Percentiles rank a stretch among this genome's conserved stretches.
phyloP scores from a whole-genome alignment of 2,888 invertebrate genomes.

The Drosophila pseudotalamancana region DNA sequence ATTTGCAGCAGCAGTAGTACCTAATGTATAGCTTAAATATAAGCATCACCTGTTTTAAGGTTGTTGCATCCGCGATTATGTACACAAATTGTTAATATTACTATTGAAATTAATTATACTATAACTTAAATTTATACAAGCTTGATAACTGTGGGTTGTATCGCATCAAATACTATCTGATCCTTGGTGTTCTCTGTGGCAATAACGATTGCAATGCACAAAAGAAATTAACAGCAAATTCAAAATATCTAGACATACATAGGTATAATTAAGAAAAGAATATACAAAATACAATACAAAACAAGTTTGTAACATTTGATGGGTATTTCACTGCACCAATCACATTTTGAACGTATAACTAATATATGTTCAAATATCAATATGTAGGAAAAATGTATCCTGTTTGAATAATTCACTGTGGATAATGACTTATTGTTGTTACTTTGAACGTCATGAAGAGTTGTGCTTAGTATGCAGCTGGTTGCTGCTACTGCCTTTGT shows the following conservation, averaged over 20 bases:
- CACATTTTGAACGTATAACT: background rate
- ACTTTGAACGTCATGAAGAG: constrained; percentile 17
- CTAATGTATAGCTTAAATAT: background rate
- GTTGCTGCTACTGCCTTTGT: constrained; percentile 12
- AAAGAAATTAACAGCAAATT: no score
- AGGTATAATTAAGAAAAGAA: no score
- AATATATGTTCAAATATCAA: background rate
- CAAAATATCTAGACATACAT: no score
- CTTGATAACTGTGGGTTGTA: constrained; percentile 4
- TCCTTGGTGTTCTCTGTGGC: no score
- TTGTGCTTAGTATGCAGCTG: constrained; percentile 34
- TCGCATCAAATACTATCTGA: no score
- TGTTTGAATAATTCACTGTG: background rate
- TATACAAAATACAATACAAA: no score
- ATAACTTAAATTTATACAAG: background rate
- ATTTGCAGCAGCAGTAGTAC: constrained; percentile 79
- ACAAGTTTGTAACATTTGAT: no score
- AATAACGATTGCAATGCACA: no score
- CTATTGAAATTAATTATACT: constrained; percentile 15
- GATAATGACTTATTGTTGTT: background rate
- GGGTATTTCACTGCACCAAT: no score
- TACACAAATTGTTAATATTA: constrained; percentile 13
- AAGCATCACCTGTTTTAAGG: constrained; percentile 47
- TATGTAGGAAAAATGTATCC: background rate
- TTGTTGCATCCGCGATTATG: constrained; percentile 3